Percentiles rank a stretch among this genome's conserved stretches.
Conservation (phyloP, 2,797 vertebrate species). For the Leuciscus waleckii region DNA sequence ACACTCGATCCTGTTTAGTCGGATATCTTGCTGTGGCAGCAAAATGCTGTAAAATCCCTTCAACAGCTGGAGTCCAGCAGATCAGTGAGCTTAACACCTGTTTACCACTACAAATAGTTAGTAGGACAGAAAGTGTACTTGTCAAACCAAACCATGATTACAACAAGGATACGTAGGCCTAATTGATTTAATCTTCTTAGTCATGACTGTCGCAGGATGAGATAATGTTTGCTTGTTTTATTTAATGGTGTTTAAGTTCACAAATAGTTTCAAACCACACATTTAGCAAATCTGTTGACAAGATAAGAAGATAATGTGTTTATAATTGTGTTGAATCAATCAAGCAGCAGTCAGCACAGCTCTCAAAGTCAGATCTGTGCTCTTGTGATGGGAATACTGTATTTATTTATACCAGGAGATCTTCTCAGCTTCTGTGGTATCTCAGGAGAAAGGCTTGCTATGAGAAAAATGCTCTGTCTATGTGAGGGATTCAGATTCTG, state of each 20-base stretch:
- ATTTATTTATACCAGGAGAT: not conserved
- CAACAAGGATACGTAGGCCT: not conserved
- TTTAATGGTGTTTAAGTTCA: constrained; percentile 7
- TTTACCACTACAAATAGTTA: constrained; percentile 1
- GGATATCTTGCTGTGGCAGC: constrained; percentile 56
- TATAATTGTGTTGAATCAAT: constrained; percentile 29
- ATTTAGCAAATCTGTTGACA: constrained; percentile 13
- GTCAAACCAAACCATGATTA: not conserved
- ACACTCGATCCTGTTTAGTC: constrained; percentile 54
- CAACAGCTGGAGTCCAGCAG: constrained; percentile 48
- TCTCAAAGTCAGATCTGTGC: not conserved
- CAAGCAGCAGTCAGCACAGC: constrained; percentile 8
- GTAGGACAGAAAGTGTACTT: not conserved
- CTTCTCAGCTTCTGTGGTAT: not conserved
- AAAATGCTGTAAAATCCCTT: constrained; percentile 60
- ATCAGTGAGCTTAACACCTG: constrained; percentile 33
- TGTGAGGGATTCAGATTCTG: constrained; percentile 70
- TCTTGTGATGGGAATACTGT: constrained; percentile 1
- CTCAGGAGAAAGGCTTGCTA: not conserved
- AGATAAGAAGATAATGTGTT: constrained; percentile 34
- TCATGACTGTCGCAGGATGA: not conserved
- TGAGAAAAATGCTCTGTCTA: constrained; percentile 48
- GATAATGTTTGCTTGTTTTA: not conserved
- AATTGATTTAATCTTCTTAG: constrained; percentile 21
- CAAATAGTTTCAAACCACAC: not conserved